Base-by-base conservation (phyloP, 2,797 vertebrate species). In the Arrhamphus sclerolepis region DNA sequence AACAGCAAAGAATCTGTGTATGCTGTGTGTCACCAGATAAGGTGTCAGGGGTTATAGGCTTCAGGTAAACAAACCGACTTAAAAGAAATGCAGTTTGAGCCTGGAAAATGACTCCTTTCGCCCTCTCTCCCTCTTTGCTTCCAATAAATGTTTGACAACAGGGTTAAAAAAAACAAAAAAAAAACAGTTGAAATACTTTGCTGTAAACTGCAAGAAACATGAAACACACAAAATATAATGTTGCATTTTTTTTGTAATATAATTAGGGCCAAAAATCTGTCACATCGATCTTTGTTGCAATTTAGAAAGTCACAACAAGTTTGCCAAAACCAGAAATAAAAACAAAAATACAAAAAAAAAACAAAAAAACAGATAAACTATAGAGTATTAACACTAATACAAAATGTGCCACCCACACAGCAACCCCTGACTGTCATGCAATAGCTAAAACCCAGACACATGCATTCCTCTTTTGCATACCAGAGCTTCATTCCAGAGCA, bases 391-490 rank as follows among this genome's bases (percentile, higher is more conserved):
- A 48, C 1, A 46, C 3, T 6, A 8, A 54, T 18, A 9, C 10
- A 29, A 19, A 26, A 24, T 17, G 40, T 50, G 53, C 60, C 58
- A 49, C 57, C 66, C 56, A 39, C 21, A 16, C 52, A 0, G 1
- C 61, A 34, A 53, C 56, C 70, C 56, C 70, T 46, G 56, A 80
- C 62, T 26, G 31, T 52, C 66, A 53, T 57, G 72, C 74, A 72
- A 20, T 68, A 68, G 78, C 82, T 62, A 71, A 76, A 86, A 81
- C 87, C 63, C 78, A 86, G 58, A 72, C 77, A 62, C 74, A 75
- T 39, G 55, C 79, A 85, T 84, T 85, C 84, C 84, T 76, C 49
- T 48, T 28, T n/a, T 77, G 62, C 83, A 87, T 82, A 81, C 75
- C 75, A 70, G 38, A 77, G 44, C 38, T 1, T 29, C 65, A 53